Evolutionary conservation across 2,888 invertebrate genomes (phyloP).

Genomic region (Hemaris fuciformis): DNA sequence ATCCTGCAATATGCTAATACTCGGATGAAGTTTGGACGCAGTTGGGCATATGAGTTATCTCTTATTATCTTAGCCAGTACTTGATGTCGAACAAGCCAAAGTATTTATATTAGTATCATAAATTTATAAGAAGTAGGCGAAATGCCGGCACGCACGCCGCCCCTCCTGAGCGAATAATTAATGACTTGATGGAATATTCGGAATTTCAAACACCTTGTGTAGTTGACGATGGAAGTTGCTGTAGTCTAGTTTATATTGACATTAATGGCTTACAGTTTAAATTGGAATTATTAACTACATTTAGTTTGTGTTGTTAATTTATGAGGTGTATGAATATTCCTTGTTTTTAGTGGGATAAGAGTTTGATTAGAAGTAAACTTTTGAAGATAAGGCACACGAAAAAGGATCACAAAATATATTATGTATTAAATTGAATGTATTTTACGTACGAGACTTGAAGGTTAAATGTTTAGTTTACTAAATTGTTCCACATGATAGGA

Average conservation of each 20-base stretch:
- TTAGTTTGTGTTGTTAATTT: not conserved
- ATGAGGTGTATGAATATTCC: not conserved
- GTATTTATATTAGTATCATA: constrained; percentile 72
- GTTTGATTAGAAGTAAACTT: no score
- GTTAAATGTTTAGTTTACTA: no score
- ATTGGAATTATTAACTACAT: constrained; percentile 4
- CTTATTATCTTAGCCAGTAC: constrained; percentile 21
- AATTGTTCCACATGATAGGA: no score
- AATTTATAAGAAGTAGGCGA: constrained; percentile 61
- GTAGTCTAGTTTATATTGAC: constrained; percentile 22
- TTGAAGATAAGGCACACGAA: no score
- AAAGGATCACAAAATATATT: no score
- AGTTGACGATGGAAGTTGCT: constrained; percentile 39
- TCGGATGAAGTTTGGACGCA: not conserved
- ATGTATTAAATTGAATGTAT: no score
- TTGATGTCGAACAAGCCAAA: constrained; percentile 54
- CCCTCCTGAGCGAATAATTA: constrained; percentile 54
- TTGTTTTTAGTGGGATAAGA: not conserved
- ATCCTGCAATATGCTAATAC: constrained; percentile 3
- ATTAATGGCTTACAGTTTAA: constrained; percentile 10
- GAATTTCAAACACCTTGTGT: constrained; percentile 52
- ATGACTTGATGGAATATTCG: constrained; percentile 59
- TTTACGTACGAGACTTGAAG: no score
- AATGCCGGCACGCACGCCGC: constrained; percentile 50
- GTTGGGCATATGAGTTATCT: constrained; percentile 1